phyloP scores from a whole-genome alignment of 2,888 invertebrate species.

The Globia sparganii region DNA sequence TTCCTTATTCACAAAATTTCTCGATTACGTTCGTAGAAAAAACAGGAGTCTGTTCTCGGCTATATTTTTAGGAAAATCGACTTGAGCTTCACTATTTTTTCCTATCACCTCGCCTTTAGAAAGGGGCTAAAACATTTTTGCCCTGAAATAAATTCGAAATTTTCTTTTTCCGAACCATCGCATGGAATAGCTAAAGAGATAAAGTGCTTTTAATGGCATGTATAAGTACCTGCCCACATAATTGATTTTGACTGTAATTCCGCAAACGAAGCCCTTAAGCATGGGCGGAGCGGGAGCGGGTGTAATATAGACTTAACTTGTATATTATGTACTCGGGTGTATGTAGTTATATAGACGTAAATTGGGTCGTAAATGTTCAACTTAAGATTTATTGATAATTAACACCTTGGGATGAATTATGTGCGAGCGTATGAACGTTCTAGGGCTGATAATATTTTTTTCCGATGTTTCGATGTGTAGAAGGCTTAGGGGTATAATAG shows the following conservation, averaged over 20 bases:
- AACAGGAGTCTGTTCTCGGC: conserved; percentile 19
- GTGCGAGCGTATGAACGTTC: conserved; percentile 12
- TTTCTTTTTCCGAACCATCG: conserved; percentile 63
- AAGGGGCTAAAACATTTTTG: conserved; percentile 56
- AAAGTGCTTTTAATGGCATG: conserved; percentile 72
- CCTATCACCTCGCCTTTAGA: conserved; percentile 37
- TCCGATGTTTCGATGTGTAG: neutral
- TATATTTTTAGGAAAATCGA: conserved; percentile 55
- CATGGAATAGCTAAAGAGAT: conserved; percentile 68
- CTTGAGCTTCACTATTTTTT: conserved; percentile 46
- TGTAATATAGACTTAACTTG: conserved; percentile 47
- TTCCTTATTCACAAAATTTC: conserved; percentile 26
- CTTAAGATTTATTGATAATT: conserved; percentile 59
- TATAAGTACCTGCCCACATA: conserved; percentile 69
- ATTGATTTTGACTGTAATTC: conserved; percentile 73
- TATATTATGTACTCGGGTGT: conserved; percentile 33
- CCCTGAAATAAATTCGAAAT: conserved; percentile 59
- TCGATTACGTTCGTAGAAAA: conserved; percentile 40
- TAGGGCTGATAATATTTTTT: conserved; percentile 28
- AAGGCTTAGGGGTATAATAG: neutral
- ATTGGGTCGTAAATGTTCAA: conserved; percentile 58
- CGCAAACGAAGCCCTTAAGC: conserved; percentile 61
- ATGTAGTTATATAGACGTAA: conserved; percentile 46
- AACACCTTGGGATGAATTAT: conserved; percentile 53
- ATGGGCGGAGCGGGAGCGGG: conserved; percentile 60